phyloP scores from a whole-genome alignment of 2,888 invertebrate genomes.

The Latrodectus hesperus region DNA sequence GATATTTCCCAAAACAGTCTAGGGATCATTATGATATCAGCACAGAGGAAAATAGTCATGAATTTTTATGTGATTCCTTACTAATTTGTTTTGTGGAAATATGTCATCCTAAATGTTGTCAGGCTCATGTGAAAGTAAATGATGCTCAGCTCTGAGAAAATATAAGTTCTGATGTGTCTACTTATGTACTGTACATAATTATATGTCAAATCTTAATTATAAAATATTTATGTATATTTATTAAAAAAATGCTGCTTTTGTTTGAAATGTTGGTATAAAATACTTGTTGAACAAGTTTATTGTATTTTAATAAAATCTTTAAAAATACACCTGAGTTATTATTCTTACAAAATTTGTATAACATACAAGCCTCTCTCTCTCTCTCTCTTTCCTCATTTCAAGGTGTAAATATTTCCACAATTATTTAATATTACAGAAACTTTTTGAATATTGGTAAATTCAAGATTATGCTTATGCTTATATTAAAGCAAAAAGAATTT shows the following conservation, averaged over 20 bases:
- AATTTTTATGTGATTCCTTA: neutral
- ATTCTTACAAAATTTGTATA: neutral
- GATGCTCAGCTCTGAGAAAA: slow-evolving; percentile 35
- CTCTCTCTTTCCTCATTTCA: too few species aligned
- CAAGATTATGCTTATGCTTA: too few species aligned
- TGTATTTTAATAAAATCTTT: slow-evolving; percentile 67
- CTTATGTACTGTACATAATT: slow-evolving; percentile 65
- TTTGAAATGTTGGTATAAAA: slow-evolving; percentile 69
- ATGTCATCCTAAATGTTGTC: neutral
- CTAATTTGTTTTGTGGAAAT: neutral
- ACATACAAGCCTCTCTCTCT: too few species aligned
- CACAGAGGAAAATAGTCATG: neutral
- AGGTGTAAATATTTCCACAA: too few species aligned
- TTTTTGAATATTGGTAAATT: too few species aligned
- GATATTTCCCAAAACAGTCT: too few species aligned
- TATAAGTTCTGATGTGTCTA: slow-evolving; percentile 19
- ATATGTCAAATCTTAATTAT: slow-evolving; percentile 55
- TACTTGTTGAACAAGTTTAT: slow-evolving; percentile 69
- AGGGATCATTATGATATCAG: neutral
- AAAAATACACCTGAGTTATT: slow-evolving; percentile 14
- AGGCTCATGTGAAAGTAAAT: neutral
- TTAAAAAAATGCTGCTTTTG: slow-evolving; percentile 54
- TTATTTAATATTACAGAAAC: too few species aligned
- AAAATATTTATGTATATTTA: slow-evolving; percentile 68
- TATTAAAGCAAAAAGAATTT: too few species aligned